A percentile compares a stretch with the other conserved stretches of the same genome.
These are phyloP conservation scores for Axis porcinus DNA, from an alignment of 2,113 vertebrate species.

Conservation along the genomic window DNA sequence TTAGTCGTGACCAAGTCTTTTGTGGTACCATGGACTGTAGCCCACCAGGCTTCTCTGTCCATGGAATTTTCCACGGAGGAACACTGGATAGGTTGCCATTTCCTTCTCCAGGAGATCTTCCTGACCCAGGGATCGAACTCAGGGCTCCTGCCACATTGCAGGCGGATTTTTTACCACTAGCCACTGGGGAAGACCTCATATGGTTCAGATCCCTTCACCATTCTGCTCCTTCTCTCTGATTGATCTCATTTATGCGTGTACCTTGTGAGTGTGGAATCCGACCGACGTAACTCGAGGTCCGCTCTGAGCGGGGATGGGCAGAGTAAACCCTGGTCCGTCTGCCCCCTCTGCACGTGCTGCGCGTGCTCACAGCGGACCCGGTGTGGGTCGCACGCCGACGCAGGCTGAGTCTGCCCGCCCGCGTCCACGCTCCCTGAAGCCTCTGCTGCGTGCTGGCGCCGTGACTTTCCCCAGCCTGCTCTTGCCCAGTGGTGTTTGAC, in stretches of 20 bases:
- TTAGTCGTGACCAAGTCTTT: neutral
- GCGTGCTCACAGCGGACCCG: neutral
- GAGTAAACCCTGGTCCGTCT: neutral
- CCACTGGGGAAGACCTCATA: neutral
- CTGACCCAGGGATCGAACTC: neutral
- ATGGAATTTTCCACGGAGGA: neutral
- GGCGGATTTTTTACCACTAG: neutral
- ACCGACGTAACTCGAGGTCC: neutral
- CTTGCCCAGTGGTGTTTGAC: neutral
- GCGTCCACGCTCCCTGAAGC: too few relatives aligned
- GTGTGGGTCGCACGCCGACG: neutral
- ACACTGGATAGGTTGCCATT: neutral
- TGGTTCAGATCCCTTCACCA: neutral
- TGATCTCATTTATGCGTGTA: neutral
- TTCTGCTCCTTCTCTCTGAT: neutral
- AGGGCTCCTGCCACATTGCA: neutral
- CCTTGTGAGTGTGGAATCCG: neutral
- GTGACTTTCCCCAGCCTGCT: neutral
- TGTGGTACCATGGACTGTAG: neutral
- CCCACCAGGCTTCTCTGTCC: neutral
- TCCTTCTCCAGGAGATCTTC: neutral
- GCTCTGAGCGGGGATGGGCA: neutral
- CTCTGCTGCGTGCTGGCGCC: neutral
- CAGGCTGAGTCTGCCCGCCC: accelerated
- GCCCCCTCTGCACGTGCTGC: neutral